Evolutionary conservation across 2,113 vertebrate genomes (phyloP).

Genomic region (Athene noctua): DNA sequence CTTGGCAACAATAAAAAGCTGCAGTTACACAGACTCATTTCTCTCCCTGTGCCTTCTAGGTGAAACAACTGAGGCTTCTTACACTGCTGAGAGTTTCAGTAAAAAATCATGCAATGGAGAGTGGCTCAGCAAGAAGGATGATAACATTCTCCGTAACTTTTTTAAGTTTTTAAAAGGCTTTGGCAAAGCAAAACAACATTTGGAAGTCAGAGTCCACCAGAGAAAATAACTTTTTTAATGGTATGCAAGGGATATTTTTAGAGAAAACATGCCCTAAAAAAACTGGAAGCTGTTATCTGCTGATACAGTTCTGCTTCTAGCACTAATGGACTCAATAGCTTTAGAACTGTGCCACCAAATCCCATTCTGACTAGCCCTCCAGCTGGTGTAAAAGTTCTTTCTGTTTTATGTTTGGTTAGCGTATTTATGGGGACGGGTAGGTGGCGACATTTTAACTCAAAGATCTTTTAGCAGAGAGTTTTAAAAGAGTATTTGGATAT

Average conservation of each 20-base stretch:
- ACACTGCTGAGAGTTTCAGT: slow-evolving; percentile 11
- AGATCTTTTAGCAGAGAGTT: background rate
- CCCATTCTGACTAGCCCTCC: slow-evolving; percentile 27
- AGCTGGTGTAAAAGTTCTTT: slow-evolving; percentile 14
- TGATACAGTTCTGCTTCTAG: slow-evolving; percentile 3
- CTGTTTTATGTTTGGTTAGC: background rate
- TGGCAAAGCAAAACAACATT: background rate
- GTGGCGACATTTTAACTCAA: slow-evolving; percentile 39
- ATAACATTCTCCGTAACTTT: background rate
- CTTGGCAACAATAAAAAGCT: slow-evolving; percentile 58
- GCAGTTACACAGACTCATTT: slow-evolving; percentile 39
- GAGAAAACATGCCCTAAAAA: slow-evolving; percentile 11
- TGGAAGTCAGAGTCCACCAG: background rate
- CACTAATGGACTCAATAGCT: slow-evolving; percentile 9
- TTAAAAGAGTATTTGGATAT: background rate
- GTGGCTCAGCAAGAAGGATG: background rate
- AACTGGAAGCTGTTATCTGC: background rate
- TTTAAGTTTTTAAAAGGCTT: background rate
- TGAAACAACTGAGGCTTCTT: slow-evolving; percentile 42
- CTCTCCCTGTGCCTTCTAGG: slow-evolving; percentile 41
- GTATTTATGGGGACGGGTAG: slow-evolving; percentile 54
- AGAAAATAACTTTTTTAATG: slow-evolving; percentile 19
- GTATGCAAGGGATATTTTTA: slow-evolving; percentile 1
- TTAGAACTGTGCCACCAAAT: background rate
- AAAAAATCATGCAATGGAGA: slow-evolving; percentile 5